These are phyloP conservation scores for Oxystoma pomonae DNA, from an alignment of 2,888 invertebrate species.

Conservation along the genomic window DNA sequence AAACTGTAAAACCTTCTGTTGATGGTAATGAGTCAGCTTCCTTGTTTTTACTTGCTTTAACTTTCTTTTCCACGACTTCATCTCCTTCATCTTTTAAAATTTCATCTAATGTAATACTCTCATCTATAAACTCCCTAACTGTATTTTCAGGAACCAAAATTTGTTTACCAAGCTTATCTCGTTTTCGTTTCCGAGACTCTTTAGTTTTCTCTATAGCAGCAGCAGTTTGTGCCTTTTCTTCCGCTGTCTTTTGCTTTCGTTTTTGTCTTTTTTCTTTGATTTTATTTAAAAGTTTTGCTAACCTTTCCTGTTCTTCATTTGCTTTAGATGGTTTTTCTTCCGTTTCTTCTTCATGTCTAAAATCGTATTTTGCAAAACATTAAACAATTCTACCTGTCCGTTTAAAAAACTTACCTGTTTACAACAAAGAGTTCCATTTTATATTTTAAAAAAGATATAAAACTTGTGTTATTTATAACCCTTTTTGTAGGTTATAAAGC, in stretches of 20 bases:
- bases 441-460: too few relatives aligned
- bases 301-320: conserved; percentile 53
- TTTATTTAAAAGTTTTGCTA: conserved; percentile 57
- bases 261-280: conserved; percentile 55
- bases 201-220: conserved; percentile 37
- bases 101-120: conserved; percentile 10
- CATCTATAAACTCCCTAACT: conserved; percentile 33
- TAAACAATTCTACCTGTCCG: too few relatives aligned
- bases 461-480: too few relatives aligned
- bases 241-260: conserved; percentile 40
- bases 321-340: conserved; percentile 36
- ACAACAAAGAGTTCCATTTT: too few relatives aligned
- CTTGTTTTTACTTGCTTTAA: conserved; percentile 20
- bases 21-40: conserved; percentile 1
- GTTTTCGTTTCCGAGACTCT: conserved; percentile 27
- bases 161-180: conserved; percentile 27
- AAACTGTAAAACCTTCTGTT: conserved; percentile 58
- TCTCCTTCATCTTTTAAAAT: neutral
- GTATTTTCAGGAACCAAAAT: conserved; percentile 31
- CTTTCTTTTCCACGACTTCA: conserved; percentile 13
- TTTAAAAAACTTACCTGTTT: too few relatives aligned
- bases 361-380: too few relatives aligned
- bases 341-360: conserved; percentile 50
- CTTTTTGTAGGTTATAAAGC: too few relatives aligned
- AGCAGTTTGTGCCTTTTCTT: conserved; percentile 33